Base-by-base conservation (phyloP, 1,140 invertebrate species). In the Drosophila teissieri region DNA sequence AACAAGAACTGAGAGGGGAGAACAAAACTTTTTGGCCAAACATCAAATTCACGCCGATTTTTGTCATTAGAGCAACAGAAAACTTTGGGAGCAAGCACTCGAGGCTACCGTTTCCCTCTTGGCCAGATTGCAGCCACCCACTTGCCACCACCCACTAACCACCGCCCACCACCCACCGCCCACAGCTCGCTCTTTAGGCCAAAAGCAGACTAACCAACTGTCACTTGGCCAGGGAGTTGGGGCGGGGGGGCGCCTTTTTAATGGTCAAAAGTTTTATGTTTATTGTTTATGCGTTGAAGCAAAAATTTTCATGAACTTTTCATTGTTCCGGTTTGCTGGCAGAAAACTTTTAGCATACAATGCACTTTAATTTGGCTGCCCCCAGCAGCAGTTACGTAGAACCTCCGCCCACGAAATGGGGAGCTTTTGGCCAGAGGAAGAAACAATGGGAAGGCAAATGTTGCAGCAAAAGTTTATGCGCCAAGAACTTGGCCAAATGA, bases 231-330 rank as follows among this genome's bases (percentile, higher is more conserved):
- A 63, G 68, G 19, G 1, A 2, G 19, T 1, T 19, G 19, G 2
- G 2, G 19, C 1, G 1, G 19, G 19, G 58, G 80, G 79, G 75
- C 67, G 70, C 84, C 67, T 74, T 89, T 89, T 89, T 89, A 89
- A 89, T 89, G 84, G 84, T 89, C 77, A 78, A 89, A 89, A 89
- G 77, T 89, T 89, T 84, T 90, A 89, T 89, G 80, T 89, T 89
- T 89, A 89, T 89, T 89, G 84, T 89, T 89, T 89, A 89, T 89
- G 84, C 80, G 77, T 73, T 89, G 80, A 78, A 84, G 84, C 84
- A 84, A 84, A 84, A 89, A 89, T 89, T 89, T 89, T 84, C 83
- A 89, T 89, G 84, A 89, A 89, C 84, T 89, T 89, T 89, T 89
- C 85, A 89, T 89, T 89, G 84, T 89, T 89, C 84, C 84, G 85